These are phyloP conservation scores for Lamellibrachia columna DNA, from an alignment of 2,888 invertebrate species.

Conservation along the genomic window DNA sequence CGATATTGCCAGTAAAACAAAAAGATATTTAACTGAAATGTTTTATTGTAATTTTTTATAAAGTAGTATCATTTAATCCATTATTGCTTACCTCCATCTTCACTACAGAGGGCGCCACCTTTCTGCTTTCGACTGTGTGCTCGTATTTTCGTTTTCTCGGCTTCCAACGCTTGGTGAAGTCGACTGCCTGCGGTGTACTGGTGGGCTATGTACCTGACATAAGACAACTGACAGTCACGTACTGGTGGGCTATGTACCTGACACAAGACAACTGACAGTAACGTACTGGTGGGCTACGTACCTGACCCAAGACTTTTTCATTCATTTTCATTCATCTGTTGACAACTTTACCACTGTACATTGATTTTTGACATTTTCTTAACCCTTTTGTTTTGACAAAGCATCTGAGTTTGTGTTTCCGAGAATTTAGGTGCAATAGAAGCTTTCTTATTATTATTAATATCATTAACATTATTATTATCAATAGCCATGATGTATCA, in stretches of 20 bases:
- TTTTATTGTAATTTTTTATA: neutral
- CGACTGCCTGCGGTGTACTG: conserved; percentile 23
- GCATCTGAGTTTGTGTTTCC: no score
- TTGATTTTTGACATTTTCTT: no score
- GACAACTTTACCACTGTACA: neutral
- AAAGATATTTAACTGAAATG: neutral
- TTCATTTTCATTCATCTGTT: neutral
- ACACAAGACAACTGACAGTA: neutral
- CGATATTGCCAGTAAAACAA: neutral
- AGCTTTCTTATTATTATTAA: no score
- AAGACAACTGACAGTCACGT: neutral
- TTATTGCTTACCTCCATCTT: neutral
- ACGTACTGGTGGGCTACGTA: neutral
- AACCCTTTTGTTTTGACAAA: no score
- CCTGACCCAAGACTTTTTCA: neutral
- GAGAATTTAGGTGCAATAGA: no score
- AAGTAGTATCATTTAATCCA: neutral
- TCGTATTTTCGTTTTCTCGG: conserved; percentile 27
- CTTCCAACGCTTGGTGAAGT: conserved; percentile 26
- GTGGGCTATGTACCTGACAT: conserved; percentile 28
- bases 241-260: neutral
- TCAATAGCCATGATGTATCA: neutral
- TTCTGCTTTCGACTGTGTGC: conserved; percentile 5
- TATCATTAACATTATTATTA: neutral
- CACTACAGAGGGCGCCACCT: neutral